Conservation (phyloP, 2,888 invertebrate species). For the Himalopsyche anomala region DNA sequence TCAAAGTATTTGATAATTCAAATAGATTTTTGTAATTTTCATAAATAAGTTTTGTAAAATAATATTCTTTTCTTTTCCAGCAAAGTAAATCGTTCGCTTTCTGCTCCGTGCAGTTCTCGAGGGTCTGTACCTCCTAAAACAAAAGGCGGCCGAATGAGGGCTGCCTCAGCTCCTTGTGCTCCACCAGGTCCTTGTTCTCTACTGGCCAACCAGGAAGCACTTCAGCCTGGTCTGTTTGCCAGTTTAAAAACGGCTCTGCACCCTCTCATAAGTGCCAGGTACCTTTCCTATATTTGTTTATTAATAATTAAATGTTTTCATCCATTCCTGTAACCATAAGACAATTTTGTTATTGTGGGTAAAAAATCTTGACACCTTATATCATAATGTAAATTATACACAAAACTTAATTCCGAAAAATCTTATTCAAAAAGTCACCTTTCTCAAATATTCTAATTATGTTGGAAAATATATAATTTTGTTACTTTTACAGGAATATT, state of each 20-base stretch:
- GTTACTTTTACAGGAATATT: slow-evolving; percentile 69
- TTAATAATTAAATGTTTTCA: too few relatives aligned
- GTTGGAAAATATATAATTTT: neutral
- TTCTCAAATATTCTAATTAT: neutral
- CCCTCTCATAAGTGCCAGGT: slow-evolving; percentile 83
- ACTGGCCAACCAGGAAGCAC: slow-evolving; percentile 84
- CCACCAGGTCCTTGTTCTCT: slow-evolving; percentile 69
- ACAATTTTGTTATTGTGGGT: too few relatives aligned
- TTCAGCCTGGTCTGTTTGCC: slow-evolving; percentile 85
- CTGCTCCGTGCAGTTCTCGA: slow-evolving; percentile 60
- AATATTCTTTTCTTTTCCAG: slow-evolving; percentile 46
- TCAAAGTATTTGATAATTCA: too few relatives aligned
- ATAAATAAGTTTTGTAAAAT: too few relatives aligned
- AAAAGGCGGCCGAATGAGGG: slow-evolving; percentile 68
- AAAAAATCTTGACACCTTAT: too few relatives aligned
- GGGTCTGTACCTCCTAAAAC: neutral
- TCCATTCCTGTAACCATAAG: too few relatives aligned
- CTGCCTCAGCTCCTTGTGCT: slow-evolving; percentile 60
- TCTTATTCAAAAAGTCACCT: neutral
- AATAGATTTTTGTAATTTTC: too few relatives aligned
- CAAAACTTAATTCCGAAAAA: neutral
- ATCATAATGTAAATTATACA: neutral
- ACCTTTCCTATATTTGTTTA: neutral
- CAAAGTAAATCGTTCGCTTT: slow-evolving; percentile 64
- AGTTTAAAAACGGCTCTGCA: slow-evolving; percentile 86